Base-by-base conservation (phyloP, 1,140 invertebrate species). In the Aphelenchoides fujianensis region DNA sequence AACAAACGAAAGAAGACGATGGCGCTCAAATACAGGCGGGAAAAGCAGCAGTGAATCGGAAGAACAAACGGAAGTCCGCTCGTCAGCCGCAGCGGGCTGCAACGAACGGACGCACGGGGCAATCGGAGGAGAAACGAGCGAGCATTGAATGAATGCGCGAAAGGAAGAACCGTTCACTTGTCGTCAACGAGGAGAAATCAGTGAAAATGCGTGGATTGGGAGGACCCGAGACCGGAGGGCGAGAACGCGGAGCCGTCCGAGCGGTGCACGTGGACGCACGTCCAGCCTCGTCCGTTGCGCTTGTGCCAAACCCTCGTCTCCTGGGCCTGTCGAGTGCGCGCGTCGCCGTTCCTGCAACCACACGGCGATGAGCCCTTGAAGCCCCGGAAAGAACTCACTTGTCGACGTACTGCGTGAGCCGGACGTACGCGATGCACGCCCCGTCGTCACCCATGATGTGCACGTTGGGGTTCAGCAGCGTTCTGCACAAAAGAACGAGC, bases 401-500 rank as follows among this genome's bases (percentile, higher is more conserved):
- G 88, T 98, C 96, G 86, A 98, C 91, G 85, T 91, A 97, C 85
- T 99, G 97, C 63, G 93, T 97, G 68, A 99, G 90, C 83, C 95
- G 90, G 59, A 98, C 91, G 85, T 98, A 99, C 27, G 96, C 96
- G 86, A 99, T 98, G 84, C 94, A 97, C 67, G 97, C 96, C 61
- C 95, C 93, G 86, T 98, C 95, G 76, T 89, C 89, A 53, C 95
- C 94, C 77, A 98, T 88, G 76, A 98, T 88, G 86, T 99, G 95
- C 69, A 99, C 95, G 85, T 95, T 92, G n/a, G 97, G 97, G 87
- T 97, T 98, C 70, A 99, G 87, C 84, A 99, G 95, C 76, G 94
- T 98, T 61, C 94, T 61, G 19, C 30, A n/a, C 31, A 31, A 31
- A 61, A 89, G 53, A 55, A 48, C n/a, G 28, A 69, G 57, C 55